Percentiles rank a stretch among this genome's conserved stretches.
phyloP scores from a whole-genome alignment of 2,113 vertebrate species.

The Sapajus apella region DNA sequence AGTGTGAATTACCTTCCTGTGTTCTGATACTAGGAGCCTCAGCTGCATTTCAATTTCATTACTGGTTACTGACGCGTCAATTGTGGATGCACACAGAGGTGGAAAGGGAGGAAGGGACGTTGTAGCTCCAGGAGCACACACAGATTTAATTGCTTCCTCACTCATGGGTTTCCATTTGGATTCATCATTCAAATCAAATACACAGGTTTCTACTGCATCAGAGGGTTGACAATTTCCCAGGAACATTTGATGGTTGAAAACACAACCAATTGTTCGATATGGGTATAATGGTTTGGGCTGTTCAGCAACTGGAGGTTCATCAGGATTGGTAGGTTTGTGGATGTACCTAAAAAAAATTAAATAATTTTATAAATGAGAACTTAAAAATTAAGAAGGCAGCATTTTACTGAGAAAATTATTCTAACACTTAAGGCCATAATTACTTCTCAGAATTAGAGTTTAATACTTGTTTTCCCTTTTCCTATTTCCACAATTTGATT shows the following conservation, averaged over 20 bases:
- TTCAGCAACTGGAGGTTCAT: constrained; percentile 89
- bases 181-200: constrained; percentile 93
- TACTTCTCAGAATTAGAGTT: background rate
- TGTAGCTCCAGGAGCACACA: constrained; percentile 89
- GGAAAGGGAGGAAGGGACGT: constrained; percentile 90
- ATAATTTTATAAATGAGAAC: constrained; percentile 26
- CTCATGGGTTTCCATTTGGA: constrained; percentile 99
- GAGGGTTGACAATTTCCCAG: constrained; percentile 96
- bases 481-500: background rate
- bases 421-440: background rate
- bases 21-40: constrained; percentile 91
- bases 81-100: constrained; percentile 89
- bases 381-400: background rate
- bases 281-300: constrained; percentile 91
- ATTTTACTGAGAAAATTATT: constrained; percentile 8
- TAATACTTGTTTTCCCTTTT: constrained; percentile 3
- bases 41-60: constrained; percentile 95
- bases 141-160: constrained; percentile 93
- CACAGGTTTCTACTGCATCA: constrained; percentile 91
- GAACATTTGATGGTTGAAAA: constrained; percentile 96
- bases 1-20: constrained; percentile 92
- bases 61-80: constrained; percentile 89
- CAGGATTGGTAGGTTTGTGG: constrained; percentile 90
- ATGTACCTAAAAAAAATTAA: constrained; percentile 88
- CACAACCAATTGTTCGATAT: constrained; percentile 93